These are phyloP conservation scores for Barnardius zonarius DNA, from an alignment of 2,113 vertebrate species.

Conservation along the genomic window DNA sequence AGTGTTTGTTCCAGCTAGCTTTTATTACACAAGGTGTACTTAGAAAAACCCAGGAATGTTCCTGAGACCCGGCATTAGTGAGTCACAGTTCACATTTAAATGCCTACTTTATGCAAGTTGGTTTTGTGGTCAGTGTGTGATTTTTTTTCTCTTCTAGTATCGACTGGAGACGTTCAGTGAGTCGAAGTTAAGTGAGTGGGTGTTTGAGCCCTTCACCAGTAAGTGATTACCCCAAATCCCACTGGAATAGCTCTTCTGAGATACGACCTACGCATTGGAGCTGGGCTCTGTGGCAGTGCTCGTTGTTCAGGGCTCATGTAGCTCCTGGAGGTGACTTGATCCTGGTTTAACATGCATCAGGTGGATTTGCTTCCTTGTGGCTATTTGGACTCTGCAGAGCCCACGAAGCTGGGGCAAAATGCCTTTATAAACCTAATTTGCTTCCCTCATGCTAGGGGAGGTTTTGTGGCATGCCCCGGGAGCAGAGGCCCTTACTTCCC, in stretches of 20 bases:
- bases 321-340: not conserved
- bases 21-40: not conserved
- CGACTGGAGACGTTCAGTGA: slow-evolving; percentile 84
- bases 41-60: not conserved
- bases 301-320: rapidly evolving
- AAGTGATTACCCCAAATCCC: not conserved
- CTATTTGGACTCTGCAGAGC: not conserved
- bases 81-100: not conserved
- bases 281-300: not conserved
- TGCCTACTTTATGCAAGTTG: not conserved
- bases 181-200: slow-evolving; percentile 81
- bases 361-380: not conserved
- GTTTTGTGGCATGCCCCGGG: not conserved
- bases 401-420: not conserved
- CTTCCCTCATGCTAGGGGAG: rapidly evolving
- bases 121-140: not conserved
- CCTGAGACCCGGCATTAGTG: not conserved
- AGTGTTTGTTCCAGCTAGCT: not conserved
- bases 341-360: not conserved
- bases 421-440: not conserved
- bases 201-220: slow-evolving; percentile 76
- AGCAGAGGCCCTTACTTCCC: not conserved
- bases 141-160: slow-evolving; percentile 70
- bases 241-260: not conserved
- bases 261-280: not conserved